Conservation (phyloP, 2,797 vertebrate species). For the Acanthiza pusilla region DNA sequence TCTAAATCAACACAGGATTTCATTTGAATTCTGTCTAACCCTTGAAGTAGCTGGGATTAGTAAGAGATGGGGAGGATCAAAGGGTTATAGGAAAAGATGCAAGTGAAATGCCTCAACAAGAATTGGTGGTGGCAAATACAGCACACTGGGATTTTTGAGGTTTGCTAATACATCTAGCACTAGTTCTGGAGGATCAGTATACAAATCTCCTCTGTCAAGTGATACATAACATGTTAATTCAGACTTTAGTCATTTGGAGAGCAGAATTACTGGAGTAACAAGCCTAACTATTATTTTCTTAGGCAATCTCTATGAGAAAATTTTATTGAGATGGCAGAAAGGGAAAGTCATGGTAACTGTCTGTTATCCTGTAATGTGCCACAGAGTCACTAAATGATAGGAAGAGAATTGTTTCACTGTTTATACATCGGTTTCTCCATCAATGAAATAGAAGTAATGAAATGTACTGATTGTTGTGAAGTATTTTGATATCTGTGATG, state of each 20-base stretch:
- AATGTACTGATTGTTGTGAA: conserved; percentile 36
- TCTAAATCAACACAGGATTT: conserved; percentile 7
- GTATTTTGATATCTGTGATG: conserved; percentile 52
- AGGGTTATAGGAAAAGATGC: background rate
- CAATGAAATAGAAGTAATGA: conserved; percentile 19
- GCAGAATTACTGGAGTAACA: background rate
- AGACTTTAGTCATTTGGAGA: background rate
- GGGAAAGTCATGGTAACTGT: background rate
- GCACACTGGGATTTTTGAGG: background rate
- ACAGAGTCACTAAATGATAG: background rate
- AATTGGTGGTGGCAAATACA: background rate
- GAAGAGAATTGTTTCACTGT: background rate
- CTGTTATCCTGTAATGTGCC: background rate
- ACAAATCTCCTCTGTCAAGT: background rate
- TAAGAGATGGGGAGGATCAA: conserved; percentile 42
- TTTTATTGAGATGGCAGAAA: background rate
- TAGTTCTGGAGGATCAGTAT: background rate
- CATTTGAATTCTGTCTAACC: conserved; percentile 13
- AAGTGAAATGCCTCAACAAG: background rate
- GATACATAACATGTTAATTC: background rate
- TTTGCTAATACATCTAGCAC: background rate
- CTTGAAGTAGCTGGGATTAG: conserved; percentile 37
- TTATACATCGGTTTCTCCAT: conserved; percentile 21
- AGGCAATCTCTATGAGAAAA: background rate
- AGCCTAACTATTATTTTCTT: background rate